A percentile compares a stretch with the other conserved stretches of the same genome.
Conservation (phyloP, 2,797 vertebrate species). For the Sitta carolinensis region DNA sequence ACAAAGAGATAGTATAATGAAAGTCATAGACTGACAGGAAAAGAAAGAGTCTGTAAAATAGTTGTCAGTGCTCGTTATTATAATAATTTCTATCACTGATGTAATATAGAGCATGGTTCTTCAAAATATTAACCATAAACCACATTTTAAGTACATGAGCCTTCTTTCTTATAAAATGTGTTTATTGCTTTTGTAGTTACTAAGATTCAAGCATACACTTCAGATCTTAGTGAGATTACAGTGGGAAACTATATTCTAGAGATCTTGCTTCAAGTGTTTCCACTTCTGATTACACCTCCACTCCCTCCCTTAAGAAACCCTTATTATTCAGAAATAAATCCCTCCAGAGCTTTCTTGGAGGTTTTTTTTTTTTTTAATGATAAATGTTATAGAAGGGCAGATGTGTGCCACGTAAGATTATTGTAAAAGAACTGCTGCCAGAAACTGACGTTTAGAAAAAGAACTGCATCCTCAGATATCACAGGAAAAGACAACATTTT, state of each 20-base stretch:
- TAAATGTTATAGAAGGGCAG: neutral
- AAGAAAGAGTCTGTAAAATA: neutral
- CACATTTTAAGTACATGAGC: neutral
- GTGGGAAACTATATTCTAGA: neutral
- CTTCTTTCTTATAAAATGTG: neutral
- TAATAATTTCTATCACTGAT: neutral
- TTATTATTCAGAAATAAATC: conserved; percentile 12
- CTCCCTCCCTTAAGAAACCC: neutral
- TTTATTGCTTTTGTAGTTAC: neutral
- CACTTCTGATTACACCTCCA: neutral
- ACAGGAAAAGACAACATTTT: neutral
- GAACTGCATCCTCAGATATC: neutral
- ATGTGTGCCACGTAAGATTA: neutral
- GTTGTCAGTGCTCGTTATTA: neutral
- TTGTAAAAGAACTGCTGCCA: neutral
- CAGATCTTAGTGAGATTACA: neutral
- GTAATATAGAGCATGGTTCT: neutral
- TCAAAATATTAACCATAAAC: neutral
- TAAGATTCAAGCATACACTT: neutral
- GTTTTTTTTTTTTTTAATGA: no score
- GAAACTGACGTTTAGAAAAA: neutral
- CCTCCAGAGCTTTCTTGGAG: neutral
- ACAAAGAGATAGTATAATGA: neutral
- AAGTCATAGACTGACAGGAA: neutral
- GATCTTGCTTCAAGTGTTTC: conserved; percentile 2